Conservation (phyloP, 1,140 invertebrate genomes). For the Brachionus koreanus region DNA sequence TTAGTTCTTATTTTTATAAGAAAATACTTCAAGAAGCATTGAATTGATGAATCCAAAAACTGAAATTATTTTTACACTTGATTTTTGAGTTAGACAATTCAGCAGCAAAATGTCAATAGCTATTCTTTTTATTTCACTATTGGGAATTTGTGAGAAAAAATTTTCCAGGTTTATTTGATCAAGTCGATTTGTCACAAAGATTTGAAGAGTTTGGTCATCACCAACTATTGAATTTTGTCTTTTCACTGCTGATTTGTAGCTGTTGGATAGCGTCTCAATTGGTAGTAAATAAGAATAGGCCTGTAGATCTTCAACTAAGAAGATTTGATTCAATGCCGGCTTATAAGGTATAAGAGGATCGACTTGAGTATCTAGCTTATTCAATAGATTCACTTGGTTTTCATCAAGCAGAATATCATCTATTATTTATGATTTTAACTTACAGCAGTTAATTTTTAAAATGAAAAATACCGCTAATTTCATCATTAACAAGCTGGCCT, state of each 20-base stretch:
- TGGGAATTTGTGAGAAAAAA: neutral
- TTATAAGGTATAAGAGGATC: slow-evolving; percentile 3
- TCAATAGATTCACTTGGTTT: neutral
- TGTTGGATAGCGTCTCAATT: neutral
- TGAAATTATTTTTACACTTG: neutral
- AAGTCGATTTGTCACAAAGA: neutral
- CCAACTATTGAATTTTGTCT: neutral
- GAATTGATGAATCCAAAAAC: neutral
- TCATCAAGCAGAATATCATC: neutral
- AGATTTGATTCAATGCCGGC: neutral
- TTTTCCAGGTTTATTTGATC: neutral
- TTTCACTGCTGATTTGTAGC: neutral
- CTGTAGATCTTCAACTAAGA: neutral
- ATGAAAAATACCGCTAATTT: neutral
- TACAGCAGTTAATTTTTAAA: neutral
- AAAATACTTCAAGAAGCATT: neutral
- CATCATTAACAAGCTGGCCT: neutral
- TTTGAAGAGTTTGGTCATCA: neutral
- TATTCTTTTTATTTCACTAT: neutral
- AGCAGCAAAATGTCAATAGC: neutral
- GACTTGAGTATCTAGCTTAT: neutral
- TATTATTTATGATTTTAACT: neutral
- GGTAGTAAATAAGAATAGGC: neutral
- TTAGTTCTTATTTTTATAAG: too few relatives aligned
- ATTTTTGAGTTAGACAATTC: neutral